Percentiles rank a stretch among this genome's conserved stretches.
phyloP scores from a whole-genome alignment of 2,113 vertebrate genomes.

The Stictonetta naevosa region DNA sequence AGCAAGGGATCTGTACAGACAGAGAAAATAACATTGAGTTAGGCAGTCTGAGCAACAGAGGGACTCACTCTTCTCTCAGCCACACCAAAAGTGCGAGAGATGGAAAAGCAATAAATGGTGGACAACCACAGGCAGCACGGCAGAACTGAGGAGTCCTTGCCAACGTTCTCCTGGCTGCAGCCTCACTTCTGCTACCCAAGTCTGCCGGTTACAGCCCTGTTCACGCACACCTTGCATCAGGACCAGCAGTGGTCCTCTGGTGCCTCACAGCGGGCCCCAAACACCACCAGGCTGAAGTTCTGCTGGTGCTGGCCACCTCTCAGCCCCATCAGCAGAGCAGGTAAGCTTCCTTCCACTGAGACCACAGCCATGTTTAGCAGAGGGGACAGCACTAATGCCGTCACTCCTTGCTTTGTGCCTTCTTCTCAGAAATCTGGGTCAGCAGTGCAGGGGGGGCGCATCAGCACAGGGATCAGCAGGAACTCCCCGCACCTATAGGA shows the following conservation, averaged over 20 bases:
- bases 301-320: neutral
- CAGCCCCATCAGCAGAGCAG: neutral
- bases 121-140: fast-evolving
- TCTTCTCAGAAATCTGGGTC: neutral
- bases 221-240: neutral
- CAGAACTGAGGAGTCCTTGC: neutral
- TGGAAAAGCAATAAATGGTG: neutral
- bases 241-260: neutral
- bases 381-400: neutral
- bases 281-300: neutral
- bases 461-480: neutral
- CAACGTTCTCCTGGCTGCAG: neutral
- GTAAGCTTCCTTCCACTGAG: neutral
- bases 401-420: neutral
- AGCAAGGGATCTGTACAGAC: neutral
- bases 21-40: neutral
- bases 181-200: neutral
- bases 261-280: neutral
- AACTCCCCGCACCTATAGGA: neutral
- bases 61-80: neutral
- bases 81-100: neutral
- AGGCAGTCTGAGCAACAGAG: neutral
- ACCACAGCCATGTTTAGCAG: neutral
- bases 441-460: neutral
- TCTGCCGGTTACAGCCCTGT: neutral